These are phyloP conservation scores for Scyliorhinus canicula DNA, from an alignment of 2,797 vertebrate genomes.

Conservation along the genomic window DNA sequence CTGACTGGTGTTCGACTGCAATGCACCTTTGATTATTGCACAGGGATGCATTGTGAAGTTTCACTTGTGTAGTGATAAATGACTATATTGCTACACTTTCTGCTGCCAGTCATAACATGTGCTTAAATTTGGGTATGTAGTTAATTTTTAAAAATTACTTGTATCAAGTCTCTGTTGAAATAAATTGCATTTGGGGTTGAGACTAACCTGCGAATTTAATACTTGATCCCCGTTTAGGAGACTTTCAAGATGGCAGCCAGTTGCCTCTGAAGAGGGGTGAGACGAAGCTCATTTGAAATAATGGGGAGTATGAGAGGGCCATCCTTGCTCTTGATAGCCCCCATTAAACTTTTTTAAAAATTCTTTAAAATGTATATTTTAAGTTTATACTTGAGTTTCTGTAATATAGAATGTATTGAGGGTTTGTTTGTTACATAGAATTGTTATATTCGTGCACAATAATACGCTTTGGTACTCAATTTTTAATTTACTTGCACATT, in stretches of 20 bases:
- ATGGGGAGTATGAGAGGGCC: slow-evolving; percentile 27
- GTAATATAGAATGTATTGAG: not conserved
- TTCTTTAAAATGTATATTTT: slow-evolving; percentile 36
- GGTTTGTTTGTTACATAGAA: not conserved
- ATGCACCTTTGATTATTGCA: not conserved
- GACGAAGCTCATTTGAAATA: slow-evolving; percentile 33
- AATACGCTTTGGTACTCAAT: not conserved
- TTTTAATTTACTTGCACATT: not conserved
- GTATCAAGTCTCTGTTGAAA: slow-evolving; percentile 31
- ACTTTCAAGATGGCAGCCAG: slow-evolving; percentile 36
- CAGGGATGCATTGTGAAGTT: not conserved
- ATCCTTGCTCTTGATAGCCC: slow-evolving; percentile 33
- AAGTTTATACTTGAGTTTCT: slow-evolving; percentile 26
- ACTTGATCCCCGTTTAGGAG: slow-evolving; percentile 33
- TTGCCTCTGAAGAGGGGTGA: slow-evolving; percentile 35
- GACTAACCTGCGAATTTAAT: slow-evolving; percentile 32
- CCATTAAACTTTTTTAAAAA: slow-evolving; percentile 25
- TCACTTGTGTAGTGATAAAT: not conserved
- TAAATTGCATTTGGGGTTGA: slow-evolving; percentile 23
- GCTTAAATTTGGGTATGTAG: not conserved
- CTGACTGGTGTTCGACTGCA: not conserved
- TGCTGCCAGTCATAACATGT: not conserved
- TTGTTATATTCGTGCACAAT: not conserved
- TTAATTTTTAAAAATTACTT: not conserved
- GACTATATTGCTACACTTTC: not conserved